Percentiles rank a stretch among this genome's conserved stretches.
These are phyloP conservation scores for Leguminivora glycinivorella DNA, from an alignment of 1,140 invertebrate genomes.

Conservation along the genomic window DNA sequence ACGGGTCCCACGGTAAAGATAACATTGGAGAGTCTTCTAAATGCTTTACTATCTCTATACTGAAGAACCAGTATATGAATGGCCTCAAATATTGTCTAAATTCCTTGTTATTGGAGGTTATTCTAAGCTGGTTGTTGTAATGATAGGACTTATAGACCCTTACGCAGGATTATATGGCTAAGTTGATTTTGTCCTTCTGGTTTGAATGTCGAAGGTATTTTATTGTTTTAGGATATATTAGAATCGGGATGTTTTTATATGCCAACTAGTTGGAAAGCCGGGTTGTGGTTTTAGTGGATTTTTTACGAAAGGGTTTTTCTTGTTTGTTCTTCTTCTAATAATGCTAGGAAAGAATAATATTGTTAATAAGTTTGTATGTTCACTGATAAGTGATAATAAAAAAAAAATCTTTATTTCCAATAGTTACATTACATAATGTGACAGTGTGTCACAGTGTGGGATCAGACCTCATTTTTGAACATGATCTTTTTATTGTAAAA, in stretches of 20 bases:
- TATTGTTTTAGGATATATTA: conserved; percentile 20
- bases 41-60: background rate
- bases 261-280: conserved; percentile 4
- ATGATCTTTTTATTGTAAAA: no score
- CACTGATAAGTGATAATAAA: no score
- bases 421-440: no score
- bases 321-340: no score
- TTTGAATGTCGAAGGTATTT: conserved; percentile 17
- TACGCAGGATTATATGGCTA: conserved; percentile 8
- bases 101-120: background rate
- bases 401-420: no score
- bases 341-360: no score
- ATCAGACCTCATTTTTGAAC: no score
- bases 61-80: background rate
- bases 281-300: background rate
- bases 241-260: conserved; percentile 16
- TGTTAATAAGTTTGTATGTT: no score
- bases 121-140: background rate
- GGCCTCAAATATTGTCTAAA: background rate
- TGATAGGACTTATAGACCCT: background rate
- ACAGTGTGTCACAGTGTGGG: no score
- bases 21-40: background rate
- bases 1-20: background rate
- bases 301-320: background rate
- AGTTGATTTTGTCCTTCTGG: conserved; percentile 8